Evolutionary conservation across 2,888 invertebrate species (phyloP), one percentile per base, ranked within the genome.

Genomic region (Anthophora plumipes): DNA sequence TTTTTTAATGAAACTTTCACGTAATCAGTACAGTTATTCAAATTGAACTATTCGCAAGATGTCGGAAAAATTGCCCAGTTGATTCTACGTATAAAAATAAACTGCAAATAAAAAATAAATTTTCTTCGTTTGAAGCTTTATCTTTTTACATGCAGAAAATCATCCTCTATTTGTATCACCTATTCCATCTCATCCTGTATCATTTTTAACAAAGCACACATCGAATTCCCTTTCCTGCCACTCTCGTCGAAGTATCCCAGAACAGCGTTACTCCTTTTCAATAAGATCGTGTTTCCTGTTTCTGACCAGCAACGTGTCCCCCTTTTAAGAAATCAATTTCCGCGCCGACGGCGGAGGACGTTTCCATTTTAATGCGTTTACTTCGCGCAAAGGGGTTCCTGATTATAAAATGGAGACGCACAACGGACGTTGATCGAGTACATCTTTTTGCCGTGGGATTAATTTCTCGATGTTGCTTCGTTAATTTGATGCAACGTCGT

Each of bases 401-500:
- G 20, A 46, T 17, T 46, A 1, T 39, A 12, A 59, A 66, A 37
- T 14, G 22, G 37, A 14, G 12, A 1, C 8, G 14, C 61, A 22
- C 14, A 9, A 31, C n/a, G 57, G 41, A 43, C 59, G 12, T 50
- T 17, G 50, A 63, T 43, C 50, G 43, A 12, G 12, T 31, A 7
- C 60, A 37, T 37, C n/a, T n/a, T 8, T 43, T 46, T 63, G 43
- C 20, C 67, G 25, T 11, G 74, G 63, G 71, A 80, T 80, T 75
- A 71, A 80, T 82, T 82, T n/a, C 75, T 80, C 11, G 63, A 71
- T 68, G 75, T 71, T 71, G 71, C 43, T 48, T 71, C 54, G 55
- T 78, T 80, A 69, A n/a, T 59, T 52, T 22, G 8, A 2, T 17
- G n/a, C 20, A 11, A 17, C 22, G 54, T 9, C 55, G 7, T 17